Conservation (phyloP, 2,797 vertebrate genomes). For the Anableps anableps region DNA sequence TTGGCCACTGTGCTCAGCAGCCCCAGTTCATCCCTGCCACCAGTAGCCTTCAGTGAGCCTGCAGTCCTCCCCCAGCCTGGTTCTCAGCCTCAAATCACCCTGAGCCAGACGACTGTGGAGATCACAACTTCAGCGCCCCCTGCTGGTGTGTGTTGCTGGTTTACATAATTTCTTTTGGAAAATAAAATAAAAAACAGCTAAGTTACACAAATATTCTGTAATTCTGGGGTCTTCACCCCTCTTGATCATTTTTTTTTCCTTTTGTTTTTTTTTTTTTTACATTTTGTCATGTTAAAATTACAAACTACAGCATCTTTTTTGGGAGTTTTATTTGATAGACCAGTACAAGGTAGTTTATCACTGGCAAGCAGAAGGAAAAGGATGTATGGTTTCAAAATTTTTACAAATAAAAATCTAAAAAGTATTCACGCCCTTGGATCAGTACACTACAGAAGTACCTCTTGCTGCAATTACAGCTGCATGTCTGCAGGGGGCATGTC, state of each 20-base stretch:
- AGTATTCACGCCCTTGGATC: neutral
- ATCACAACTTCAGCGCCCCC: slow-evolving; percentile 69
- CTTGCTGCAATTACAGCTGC: neutral
- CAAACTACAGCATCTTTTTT: neutral
- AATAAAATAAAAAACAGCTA: neutral
- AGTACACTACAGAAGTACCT: neutral
- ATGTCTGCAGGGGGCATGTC: neutral
- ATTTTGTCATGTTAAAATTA: neutral
- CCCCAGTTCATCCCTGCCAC: slow-evolving; percentile 77
- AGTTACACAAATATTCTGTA: neutral
- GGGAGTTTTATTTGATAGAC: neutral
- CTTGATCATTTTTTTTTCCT: neutral
- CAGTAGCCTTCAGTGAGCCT: slow-evolving; percentile 63
- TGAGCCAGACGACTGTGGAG: slow-evolving; percentile 83
- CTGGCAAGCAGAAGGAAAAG: neutral
- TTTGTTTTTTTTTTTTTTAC: too few species aligned
- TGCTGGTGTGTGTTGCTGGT: slow-evolving; percentile 67
- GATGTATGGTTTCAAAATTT: neutral
- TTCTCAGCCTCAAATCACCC: slow-evolving; percentile 73
- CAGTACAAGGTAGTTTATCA: neutral
- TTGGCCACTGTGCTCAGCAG: slow-evolving; percentile 75
- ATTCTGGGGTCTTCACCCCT: neutral
- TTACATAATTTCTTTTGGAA: neutral
- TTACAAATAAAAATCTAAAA: neutral
- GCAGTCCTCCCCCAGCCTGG: slow-evolving; percentile 55